These are phyloP conservation scores for Pyrrhia umbra DNA, from an alignment of 2,888 invertebrate species.

Conservation along the genomic window DNA sequence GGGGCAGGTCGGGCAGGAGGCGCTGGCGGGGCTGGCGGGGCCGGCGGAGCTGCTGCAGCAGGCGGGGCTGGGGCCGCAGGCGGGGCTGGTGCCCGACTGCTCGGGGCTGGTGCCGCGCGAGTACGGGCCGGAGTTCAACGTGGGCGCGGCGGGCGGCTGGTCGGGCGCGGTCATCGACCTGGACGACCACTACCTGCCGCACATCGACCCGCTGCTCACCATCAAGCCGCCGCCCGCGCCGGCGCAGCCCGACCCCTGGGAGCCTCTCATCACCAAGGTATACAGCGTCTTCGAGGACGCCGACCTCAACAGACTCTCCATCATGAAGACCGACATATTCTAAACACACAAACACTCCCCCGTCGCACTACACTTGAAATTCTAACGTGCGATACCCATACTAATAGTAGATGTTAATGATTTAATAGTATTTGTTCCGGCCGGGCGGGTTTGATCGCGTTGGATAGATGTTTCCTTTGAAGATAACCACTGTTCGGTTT, in stretches of 20 bases:
- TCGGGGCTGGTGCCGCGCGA: conserved; percentile 66
- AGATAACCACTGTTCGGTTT: conserved; percentile 34
- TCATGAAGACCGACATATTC: conserved; percentile 78
- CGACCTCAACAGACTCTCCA: conserved; percentile 66
- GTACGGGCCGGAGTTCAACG: conserved; percentile 81
- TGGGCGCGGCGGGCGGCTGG: conserved; percentile 31
- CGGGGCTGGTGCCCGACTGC: conserved; percentile 17
- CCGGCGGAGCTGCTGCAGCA: conserved; percentile 55
- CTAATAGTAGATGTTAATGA: conserved; percentile 59
- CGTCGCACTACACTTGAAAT: conserved; percentile 12
- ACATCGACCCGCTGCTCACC: conserved; percentile 83
- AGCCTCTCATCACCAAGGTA: conserved; percentile 76
- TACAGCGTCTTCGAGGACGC: conserved; percentile 68
- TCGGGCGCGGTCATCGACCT: conserved; percentile 62
- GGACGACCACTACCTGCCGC: conserved; percentile 79
- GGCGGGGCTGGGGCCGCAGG: conserved; percentile 79
- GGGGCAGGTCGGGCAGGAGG: neutral
- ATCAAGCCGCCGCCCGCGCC: conserved; percentile 77
- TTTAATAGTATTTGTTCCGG: conserved; percentile 69
- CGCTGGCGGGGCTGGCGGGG: neutral
- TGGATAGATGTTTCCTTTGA: conserved; percentile 39
- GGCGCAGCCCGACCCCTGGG: conserved; percentile 63
- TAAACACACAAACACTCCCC: conserved; percentile 34
- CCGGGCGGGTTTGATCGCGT: conserved; percentile 51
- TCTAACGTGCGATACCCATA: conserved; percentile 38